A percentile compares a stretch with the other conserved stretches of the same genome.
These are phyloP conservation scores for Pseudochirops corinnae DNA, from an alignment of 2,797 vertebrate species.

Conservation along the genomic window DNA sequence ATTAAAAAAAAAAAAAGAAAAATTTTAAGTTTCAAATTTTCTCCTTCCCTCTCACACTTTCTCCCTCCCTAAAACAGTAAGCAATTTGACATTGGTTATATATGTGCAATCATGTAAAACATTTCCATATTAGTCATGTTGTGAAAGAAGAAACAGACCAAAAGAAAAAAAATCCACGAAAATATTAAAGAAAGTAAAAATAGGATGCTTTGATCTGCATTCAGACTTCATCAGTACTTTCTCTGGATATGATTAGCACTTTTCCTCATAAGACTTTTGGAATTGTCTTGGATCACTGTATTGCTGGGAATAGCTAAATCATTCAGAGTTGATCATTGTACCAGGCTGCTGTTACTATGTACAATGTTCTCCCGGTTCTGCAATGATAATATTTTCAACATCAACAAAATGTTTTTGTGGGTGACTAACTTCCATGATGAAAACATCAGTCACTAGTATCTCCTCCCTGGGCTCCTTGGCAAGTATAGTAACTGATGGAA, in stretches of 20 bases:
- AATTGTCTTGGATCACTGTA: background rate
- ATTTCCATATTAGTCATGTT: background rate
- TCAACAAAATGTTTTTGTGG: background rate
- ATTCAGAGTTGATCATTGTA: background rate
- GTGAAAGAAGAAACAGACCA: background rate
- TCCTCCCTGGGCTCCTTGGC: background rate
- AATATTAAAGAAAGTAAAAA: background rate
- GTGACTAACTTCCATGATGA: background rate
- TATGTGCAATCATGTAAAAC: background rate
- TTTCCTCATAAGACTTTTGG: background rate
- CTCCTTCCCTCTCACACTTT: background rate
- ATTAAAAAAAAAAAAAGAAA: background rate
- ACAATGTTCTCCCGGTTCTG: background rate
- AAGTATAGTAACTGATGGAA: background rate
- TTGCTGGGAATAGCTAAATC: background rate
- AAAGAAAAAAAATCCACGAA: background rate
- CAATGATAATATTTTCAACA: background rate
- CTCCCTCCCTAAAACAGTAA: background rate
- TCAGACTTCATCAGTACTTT: background rate
- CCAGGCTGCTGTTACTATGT: background rate
- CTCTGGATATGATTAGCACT: background rate
- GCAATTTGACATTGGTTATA: background rate
- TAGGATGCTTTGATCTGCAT: background rate
- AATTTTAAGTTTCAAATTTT: background rate
- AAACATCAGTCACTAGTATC: background rate